Conservation (phyloP, 1,140 invertebrate species). For the Drosophila nannoptera region DNA sequence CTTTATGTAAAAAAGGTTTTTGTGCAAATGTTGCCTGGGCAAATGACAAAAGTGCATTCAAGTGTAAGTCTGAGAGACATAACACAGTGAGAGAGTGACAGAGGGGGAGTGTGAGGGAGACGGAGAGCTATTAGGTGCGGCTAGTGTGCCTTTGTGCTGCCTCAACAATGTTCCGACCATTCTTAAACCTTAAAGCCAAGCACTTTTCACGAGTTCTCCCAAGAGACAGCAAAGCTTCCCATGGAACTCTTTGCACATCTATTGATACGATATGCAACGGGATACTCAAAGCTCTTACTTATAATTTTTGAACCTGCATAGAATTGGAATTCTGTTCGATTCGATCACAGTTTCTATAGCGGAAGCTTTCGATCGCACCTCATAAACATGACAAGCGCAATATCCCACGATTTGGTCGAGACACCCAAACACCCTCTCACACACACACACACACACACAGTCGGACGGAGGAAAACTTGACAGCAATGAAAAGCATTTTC, state of each 20-base stretch:
- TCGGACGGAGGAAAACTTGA: conserved; percentile 35
- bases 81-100: background rate
- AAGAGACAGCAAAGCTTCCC: background rate
- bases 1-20: conserved; percentile 58
- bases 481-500: conserved; percentile 63
- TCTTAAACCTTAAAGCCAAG: background rate
- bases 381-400: no score
- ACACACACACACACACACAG: conserved; percentile 14
- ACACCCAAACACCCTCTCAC: conserved; percentile 16
- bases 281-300: no score
- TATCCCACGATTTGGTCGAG: no score
- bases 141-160: background rate
- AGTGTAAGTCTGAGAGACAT: conserved; percentile 43
- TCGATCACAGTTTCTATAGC: no score
- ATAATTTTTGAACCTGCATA: no score
- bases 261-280: no score
- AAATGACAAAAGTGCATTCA: conserved; percentile 65
- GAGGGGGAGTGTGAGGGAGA: background rate
- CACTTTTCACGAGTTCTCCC: background rate
- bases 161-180: background rate
- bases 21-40: conserved; percentile 42
- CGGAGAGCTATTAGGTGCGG: background rate
- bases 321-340: no score
- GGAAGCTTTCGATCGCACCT: conserved; percentile 53
- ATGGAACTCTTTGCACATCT: no score